These are phyloP conservation scores for Drosophila pseudoananassae DNA, from an alignment of 1,140 invertebrate species.

Conservation along the genomic window DNA sequence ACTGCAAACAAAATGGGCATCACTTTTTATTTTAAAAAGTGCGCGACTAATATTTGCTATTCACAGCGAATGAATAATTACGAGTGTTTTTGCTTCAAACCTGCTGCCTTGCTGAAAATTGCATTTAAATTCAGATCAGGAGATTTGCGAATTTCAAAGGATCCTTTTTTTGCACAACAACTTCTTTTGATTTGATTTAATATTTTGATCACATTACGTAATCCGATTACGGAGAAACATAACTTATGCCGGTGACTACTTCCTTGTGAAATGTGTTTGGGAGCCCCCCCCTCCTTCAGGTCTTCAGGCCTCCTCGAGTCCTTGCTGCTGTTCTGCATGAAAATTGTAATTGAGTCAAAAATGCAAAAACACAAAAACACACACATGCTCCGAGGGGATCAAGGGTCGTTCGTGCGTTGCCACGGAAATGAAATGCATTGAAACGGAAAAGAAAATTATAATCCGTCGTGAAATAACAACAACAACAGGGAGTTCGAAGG, in stretches of 20 bases:
- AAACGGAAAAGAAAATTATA: conserved; percentile 82
- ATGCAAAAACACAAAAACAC: conserved; percentile 56
- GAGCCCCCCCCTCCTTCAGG: no score
- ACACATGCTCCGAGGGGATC: conserved; percentile 22
- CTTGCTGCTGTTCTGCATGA: conserved; percentile 49
- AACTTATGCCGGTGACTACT: conserved; percentile 34
- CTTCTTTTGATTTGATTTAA: conserved; percentile 17
- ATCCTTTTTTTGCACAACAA: background rate
- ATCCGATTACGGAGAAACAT: conserved; percentile 61
- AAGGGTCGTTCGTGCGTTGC: conserved; percentile 56
- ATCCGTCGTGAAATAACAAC: conserved; percentile 42
- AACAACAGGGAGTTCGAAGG: conserved; percentile 5
- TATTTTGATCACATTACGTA: conserved; percentile 68
- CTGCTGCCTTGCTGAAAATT: background rate
- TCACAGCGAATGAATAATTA: background rate
- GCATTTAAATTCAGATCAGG: background rate
- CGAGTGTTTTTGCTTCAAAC: no score
- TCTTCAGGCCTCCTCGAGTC: background rate
- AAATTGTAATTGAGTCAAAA: conserved; percentile 79
- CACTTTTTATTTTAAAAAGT: background rate
- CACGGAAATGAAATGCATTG: conserved; percentile 80
- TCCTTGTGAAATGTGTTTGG: background rate
- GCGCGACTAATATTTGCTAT: background rate
- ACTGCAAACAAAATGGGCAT: background rate
- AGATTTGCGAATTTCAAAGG: background rate